These are phyloP conservation scores for Phyllopteryx taeniolatus DNA, from an alignment of 2,113 vertebrate genomes.

Conservation along the genomic window DNA sequence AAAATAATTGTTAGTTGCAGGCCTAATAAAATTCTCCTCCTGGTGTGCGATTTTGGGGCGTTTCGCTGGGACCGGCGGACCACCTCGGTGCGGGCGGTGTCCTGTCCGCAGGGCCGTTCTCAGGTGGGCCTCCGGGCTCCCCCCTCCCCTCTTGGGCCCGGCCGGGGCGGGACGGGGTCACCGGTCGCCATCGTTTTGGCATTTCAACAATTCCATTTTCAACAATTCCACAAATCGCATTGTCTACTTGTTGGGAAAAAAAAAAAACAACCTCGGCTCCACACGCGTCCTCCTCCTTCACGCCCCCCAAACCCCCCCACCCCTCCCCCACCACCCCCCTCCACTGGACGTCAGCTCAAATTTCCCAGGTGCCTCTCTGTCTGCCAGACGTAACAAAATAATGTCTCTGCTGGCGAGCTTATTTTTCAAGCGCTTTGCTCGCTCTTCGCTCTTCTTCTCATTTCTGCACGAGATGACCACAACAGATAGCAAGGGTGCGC, in stretches of 20 bases:
- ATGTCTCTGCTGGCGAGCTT: constrained; percentile 50
- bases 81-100: too few relatives aligned
- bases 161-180: too few relatives aligned
- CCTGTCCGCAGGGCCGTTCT: too few relatives aligned
- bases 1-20: too few relatives aligned
- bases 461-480: constrained; percentile 64
- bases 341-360: constrained; percentile 62
- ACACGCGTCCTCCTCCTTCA: constrained; percentile 20
- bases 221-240: neutral
- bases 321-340: constrained; percentile 29
- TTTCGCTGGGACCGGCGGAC: too few relatives aligned
- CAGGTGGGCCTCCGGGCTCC: too few relatives aligned
- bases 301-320: constrained; percentile 36
- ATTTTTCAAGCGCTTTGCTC: constrained; percentile 42
- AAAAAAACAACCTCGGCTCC: constrained; percentile 42
- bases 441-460: constrained; percentile 41
- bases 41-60: too few relatives aligned
- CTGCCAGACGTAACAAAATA: constrained; percentile 73
- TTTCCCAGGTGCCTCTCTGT: constrained; percentile 77
- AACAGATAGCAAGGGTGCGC: constrained; percentile 38
- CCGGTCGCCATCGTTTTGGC: too few relatives aligned
- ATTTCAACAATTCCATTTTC: too few relatives aligned
- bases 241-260: neutral
- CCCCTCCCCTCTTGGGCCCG: too few relatives aligned
- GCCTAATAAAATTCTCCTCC: too few relatives aligned